Percentiles rank a stretch among this genome's conserved stretches.
phyloP scores from a whole-genome alignment of 2,113 vertebrate genomes.

The Cyanoderma ruficeps region DNA sequence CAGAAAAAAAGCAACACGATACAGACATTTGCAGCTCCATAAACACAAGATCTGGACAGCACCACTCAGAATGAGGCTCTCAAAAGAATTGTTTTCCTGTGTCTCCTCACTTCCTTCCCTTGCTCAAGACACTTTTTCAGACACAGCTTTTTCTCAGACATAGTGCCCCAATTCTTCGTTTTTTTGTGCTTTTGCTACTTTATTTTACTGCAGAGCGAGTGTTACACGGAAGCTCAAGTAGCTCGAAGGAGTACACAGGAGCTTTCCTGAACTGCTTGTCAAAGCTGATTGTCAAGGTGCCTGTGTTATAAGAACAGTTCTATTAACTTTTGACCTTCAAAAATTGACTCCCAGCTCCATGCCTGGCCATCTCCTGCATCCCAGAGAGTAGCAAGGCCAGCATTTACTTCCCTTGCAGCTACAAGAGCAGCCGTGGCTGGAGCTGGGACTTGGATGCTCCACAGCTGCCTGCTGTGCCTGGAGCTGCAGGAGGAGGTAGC shows the following conservation, averaged over 20 bases:
- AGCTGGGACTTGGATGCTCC: not conserved
- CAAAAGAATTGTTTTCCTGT: accelerated
- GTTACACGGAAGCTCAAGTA: not conserved
- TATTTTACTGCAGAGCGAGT: not conserved
- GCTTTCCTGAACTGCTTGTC: not conserved
- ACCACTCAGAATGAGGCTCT: not conserved
- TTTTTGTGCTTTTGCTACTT: not conserved
- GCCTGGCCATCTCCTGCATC: not conserved
- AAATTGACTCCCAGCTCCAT: not conserved
- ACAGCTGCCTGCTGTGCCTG: not conserved
- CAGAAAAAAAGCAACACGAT: accelerated
- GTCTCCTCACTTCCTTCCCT: not conserved
- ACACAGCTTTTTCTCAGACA: not conserved
- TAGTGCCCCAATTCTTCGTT: accelerated
- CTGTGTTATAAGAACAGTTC: not conserved
- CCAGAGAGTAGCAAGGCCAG: not conserved
- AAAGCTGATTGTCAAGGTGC: not conserved
- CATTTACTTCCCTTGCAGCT: not conserved
- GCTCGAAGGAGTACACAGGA: accelerated
- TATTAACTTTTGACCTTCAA: not conserved
- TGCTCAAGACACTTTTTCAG: too few species aligned
- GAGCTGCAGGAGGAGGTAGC: not conserved
- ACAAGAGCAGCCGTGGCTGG: not conserved
- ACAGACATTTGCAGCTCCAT: not conserved
- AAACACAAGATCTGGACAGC: not conserved